Conservation (phyloP, 2,888 invertebrate species). For the Syritta pipiens region DNA sequence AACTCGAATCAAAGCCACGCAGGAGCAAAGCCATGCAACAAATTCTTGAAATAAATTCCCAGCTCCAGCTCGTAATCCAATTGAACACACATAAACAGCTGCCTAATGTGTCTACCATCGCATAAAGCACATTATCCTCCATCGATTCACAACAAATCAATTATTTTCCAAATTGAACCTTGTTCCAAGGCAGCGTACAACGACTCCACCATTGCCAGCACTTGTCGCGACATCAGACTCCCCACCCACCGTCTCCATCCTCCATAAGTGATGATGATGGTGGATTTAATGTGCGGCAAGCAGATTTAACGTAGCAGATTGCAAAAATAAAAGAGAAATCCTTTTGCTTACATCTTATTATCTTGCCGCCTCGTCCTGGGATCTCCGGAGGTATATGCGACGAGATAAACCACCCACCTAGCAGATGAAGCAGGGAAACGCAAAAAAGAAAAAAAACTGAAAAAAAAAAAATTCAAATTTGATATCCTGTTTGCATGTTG, state of each 20-base stretch:
- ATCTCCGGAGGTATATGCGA: conserved; percentile 15
- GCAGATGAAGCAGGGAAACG: too few species aligned
- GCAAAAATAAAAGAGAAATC: conserved; percentile 63
- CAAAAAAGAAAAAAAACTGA: not conserved
- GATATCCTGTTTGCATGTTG: conserved; percentile 69
- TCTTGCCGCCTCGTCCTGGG: conserved; percentile 16
- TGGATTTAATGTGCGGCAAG: conserved; percentile 58
- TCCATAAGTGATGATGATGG: conserved; percentile 62
- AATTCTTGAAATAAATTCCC: too few species aligned
- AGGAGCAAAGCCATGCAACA: too few species aligned
- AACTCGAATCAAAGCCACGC: too few species aligned
- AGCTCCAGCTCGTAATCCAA: too few species aligned
- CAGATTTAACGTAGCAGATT: conserved; percentile 68
- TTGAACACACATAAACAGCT: conserved; percentile 28
- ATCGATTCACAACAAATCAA: conserved; percentile 68
- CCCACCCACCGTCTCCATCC: not conserved
- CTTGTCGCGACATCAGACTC: conserved; percentile 40
- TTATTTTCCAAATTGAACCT: conserved; percentile 65
- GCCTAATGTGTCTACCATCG: conserved; percentile 38
- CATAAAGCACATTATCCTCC: conserved; percentile 61
- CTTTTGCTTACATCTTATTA: conserved; percentile 67
- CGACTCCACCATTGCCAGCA: conserved; percentile 8
- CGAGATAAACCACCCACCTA: conserved; percentile 27
- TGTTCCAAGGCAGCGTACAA: conserved; percentile 37
- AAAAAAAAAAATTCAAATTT: conserved; percentile 61